Evolutionary conservation across 2,888 invertebrate species (phyloP), one percentile per base, ranked within the genome.

Genomic region (Amblyteles armatorius): DNA sequence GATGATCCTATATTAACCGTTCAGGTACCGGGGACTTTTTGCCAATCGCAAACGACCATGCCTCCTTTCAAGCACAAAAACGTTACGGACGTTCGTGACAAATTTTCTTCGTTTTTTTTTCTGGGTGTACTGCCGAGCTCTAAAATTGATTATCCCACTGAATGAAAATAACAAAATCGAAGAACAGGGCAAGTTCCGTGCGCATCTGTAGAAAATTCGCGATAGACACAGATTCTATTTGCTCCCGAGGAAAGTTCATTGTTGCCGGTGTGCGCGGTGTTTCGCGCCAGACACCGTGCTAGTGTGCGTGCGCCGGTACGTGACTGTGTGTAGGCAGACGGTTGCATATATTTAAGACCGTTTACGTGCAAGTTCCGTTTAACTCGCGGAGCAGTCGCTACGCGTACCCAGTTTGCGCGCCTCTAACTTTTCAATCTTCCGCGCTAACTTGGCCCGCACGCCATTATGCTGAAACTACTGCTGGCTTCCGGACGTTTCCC

Each of bases 371-470:
- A 84, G 63, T 84, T 78, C 33, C 44, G 74, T 81, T 81, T 74
- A 81, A 81, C 68, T 84, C 78, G 69, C 52, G 68, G 44, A 81
- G 74, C 84, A 74, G 68, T 77, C 60, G 52, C 63, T 72, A 72
- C 71, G 44, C 44, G 71, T 79, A 87, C 86, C 86, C 90, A 87
- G 88, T 90, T 88, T 87, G 86, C 84, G 52, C 77, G 82, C 73
- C 85, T 86, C 88, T 90, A 90, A 90, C 90, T 90, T 90, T 90
- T 90, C 90, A 90, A 90, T 90, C 89, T 90, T 90, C 87, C 86
- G 50, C 78, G 55, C 83, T 79, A 88, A 88, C 87, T 90, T 83
- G 73, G 33, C 33, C 50, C 16, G 77, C 67, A 67, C 76, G 76
- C 65, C 65, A 77, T 36, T 67, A 48, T 50, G 50, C 76, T 36